Evolutionary conservation across 2,888 invertebrate species (phyloP).

Genomic region (Sarcophaga subvicina): DNA sequence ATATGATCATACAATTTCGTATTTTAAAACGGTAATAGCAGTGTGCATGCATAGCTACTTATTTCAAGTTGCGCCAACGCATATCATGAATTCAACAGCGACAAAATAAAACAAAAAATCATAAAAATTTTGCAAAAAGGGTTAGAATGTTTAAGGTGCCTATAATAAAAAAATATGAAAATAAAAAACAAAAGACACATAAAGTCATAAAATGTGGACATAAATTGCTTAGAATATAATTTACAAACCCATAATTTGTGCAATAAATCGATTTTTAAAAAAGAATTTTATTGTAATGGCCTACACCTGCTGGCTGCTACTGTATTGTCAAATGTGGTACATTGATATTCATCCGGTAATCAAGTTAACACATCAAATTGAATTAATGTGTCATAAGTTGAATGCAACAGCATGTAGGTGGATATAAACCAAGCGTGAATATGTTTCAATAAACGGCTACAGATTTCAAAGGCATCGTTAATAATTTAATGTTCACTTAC

Average conservation of each 20-base stretch:
- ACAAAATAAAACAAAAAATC: not conserved
- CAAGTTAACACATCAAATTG: conserved; percentile 63
- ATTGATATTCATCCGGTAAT: conserved; percentile 30
- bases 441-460: conserved; percentile 36
- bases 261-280: conserved; percentile 61
- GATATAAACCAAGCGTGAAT: not conserved
- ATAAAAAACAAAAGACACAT: too few relatives aligned
- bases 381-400: conserved; percentile 55
- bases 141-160: conserved; percentile 48
- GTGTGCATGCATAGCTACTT: not conserved
- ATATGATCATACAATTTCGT: conserved; percentile 30
- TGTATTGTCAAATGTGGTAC: not conserved
- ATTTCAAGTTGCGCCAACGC: too few relatives aligned
- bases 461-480: conserved; percentile 50
- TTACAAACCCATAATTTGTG: conserved; percentile 63
- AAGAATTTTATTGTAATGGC: conserved; percentile 27
- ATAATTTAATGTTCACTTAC: conserved; percentile 45
- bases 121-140: conserved; percentile 41
- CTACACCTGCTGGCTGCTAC: conserved; percentile 39
- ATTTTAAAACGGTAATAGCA: conserved; percentile 27
- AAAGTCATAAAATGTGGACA: conserved; percentile 50
- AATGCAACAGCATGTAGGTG: conserved; percentile 24
- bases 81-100: not conserved
- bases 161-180: too few relatives aligned
- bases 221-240: conserved; percentile 65